A percentile compares a stretch with the other conserved stretches of the same genome.
Conservation (phyloP, 2,888 invertebrate species). For the Gonocerus acuteangulatus region DNA sequence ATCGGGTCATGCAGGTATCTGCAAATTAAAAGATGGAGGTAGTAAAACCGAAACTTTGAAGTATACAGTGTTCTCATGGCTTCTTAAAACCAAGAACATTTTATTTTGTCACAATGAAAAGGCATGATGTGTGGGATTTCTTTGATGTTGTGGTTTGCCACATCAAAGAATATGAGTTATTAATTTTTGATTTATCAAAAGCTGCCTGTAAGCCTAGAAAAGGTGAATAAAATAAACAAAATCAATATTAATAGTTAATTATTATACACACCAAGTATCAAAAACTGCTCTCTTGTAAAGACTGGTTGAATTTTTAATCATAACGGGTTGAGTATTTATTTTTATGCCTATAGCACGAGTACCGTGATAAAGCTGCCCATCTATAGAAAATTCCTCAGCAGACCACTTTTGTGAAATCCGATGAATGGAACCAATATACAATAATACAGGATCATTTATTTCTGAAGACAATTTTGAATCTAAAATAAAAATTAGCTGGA, state of each 20-base stretch:
- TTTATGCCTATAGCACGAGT: constrained; percentile 68
- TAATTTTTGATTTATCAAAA: no score
- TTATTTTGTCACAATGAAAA: no score
- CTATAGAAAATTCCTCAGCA: constrained; percentile 76
- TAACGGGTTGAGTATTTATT: constrained; percentile 59
- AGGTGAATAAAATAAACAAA: background rate
- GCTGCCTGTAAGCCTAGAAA: no score
- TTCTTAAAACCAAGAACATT: no score
- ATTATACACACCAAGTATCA: constrained; percentile 62
- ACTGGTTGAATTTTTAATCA: constrained; percentile 52
- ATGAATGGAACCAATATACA: constrained; percentile 76
- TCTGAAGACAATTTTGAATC: constrained; percentile 57
- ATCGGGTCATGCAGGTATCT: no score
- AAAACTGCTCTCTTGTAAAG: constrained; percentile 78
- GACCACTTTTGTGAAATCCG: constrained; percentile 68
- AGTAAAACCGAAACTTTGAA: no score
- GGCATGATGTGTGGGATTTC: no score
- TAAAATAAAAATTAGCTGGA: constrained; percentile 15
- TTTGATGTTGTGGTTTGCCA: no score
- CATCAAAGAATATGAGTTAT: no score
- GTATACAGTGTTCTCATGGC: no score
- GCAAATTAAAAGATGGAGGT: no score
- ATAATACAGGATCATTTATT: constrained; percentile 65
- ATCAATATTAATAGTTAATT: background rate
- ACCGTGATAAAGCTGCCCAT: constrained; percentile 83